Conservation (phyloP, 1,140 invertebrate species). For the Lordiphosa stackelbergi region DNA sequence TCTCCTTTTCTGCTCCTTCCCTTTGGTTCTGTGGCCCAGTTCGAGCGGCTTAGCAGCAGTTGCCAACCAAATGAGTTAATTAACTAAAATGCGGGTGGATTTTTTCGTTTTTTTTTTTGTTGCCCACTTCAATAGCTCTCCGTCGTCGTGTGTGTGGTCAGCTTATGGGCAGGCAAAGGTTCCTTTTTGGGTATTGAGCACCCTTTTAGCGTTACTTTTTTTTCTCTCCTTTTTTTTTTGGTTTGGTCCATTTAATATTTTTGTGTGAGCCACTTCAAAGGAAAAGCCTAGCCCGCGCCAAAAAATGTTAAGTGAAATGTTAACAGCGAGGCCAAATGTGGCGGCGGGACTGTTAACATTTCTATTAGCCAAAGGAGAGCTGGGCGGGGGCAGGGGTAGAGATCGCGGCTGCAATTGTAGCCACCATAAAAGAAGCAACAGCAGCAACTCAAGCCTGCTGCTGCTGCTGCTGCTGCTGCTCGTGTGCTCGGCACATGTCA, state of each 20-base stretch:
- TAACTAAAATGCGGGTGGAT: constrained; percentile 77
- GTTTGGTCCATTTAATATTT: constrained; percentile 71
- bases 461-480: constrained; percentile 4
- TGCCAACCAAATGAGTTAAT: constrained; percentile 77
- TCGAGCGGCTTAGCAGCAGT: constrained; percentile 60
- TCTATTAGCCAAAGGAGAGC: constrained; percentile 38
- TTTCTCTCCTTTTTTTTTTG: constrained; percentile 37
- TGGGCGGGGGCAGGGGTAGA: constrained; percentile 1
- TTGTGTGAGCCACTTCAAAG: constrained; percentile 69
- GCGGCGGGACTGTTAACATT: constrained; percentile 43
- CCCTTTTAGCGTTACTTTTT: constrained; percentile 56
- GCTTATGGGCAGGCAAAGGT: constrained; percentile 63
- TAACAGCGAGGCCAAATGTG: constrained; percentile 38
- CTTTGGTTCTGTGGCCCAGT: constrained; percentile 42
- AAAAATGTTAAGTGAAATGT: constrained; percentile 75
- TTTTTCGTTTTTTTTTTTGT: constrained; percentile 44
- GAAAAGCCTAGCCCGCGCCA: constrained; percentile 38
- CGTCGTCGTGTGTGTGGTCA: constrained; percentile 58
- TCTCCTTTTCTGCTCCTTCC: constrained; percentile 2
- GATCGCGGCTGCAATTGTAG: too few species aligned
- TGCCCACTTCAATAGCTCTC: constrained; percentile 49
- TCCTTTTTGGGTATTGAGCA: constrained; percentile 56
- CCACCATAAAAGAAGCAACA: neutral
- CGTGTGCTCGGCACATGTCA: constrained; percentile 14
- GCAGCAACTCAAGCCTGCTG: constrained; percentile 2